These are phyloP conservation scores for Eclectus roratus DNA, from an alignment of 2,113 vertebrate species.

Conservation along the genomic window DNA sequence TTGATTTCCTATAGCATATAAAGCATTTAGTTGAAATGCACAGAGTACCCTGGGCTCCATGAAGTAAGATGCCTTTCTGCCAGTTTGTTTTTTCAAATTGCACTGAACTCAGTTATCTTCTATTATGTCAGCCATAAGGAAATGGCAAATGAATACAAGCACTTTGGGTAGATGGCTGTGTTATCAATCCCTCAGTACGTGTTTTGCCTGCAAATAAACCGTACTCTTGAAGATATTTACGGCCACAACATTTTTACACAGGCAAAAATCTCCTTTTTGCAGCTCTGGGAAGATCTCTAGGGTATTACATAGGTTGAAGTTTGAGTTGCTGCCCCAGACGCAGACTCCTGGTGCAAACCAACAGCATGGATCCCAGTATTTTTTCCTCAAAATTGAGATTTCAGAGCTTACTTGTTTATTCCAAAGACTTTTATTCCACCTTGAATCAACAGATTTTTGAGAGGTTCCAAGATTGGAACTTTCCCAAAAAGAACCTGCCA, in stretches of 20 bases:
- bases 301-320: not conserved
- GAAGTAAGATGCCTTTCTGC: not conserved
- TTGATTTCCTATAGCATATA: not conserved
- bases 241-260: not conserved
- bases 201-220: not conserved
- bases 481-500: not conserved
- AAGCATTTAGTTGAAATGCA: conserved; percentile 13
- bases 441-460: not conserved
- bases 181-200: not conserved
- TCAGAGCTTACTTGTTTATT: not conserved
- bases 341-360: not conserved
- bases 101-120: not conserved
- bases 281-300: not conserved
- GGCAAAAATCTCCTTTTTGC: not conserved
- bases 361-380: not conserved
- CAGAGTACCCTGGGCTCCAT: not conserved
- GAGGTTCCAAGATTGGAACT: not conserved
- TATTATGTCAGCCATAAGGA: not conserved
- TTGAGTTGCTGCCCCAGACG: not conserved
- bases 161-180: not conserved
- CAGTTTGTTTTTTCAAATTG: not conserved
- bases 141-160: not conserved
- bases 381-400: not conserved
- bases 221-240: not conserved
- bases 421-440: not conserved